Evolutionary conservation across 1,140 invertebrate genomes (phyloP).

Genomic region (Drosophila grimshawi): DNA sequence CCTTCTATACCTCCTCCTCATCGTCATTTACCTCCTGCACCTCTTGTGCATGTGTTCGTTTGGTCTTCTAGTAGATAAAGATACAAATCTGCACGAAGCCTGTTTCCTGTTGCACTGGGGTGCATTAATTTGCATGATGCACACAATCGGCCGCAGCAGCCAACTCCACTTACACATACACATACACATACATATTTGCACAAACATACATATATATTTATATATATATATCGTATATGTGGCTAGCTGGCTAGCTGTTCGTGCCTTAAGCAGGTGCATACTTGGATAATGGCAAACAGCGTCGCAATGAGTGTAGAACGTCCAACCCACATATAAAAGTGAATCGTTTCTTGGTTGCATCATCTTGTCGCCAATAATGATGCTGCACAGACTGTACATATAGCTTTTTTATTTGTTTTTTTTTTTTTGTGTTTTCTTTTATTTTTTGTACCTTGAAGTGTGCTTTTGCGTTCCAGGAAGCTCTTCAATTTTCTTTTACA

Average conservation of each 20-base stretch:
- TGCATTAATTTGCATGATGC: conserved; percentile 82
- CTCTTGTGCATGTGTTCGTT: conserved; percentile 46
- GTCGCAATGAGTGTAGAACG: conserved; percentile 57
- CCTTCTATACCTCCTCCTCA: conserved; percentile 37
- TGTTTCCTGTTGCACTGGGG: conserved; percentile 80
- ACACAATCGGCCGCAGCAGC: conserved; percentile 51
- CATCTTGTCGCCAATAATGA: conserved; percentile 44
- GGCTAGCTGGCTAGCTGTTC: conserved; percentile 14
- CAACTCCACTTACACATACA: conserved; percentile 42
- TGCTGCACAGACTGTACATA: conserved; percentile 28
- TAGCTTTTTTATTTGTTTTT: neutral
- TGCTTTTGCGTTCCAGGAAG: conserved; percentile 70
- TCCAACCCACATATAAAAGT: conserved; percentile 71
- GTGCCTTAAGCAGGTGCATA: conserved; percentile 45
- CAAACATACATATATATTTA: neutral
- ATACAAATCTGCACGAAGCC: conserved; percentile 82
- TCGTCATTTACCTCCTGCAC: neutral
- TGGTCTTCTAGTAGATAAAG: conserved; percentile 71
- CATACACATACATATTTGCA: neutral
- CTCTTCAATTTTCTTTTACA: conserved; percentile 71
- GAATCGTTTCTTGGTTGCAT: conserved; percentile 55
- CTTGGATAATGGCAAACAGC: conserved; percentile 56
- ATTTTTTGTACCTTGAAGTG: conserved; percentile 69
- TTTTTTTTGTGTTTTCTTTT: conserved; percentile 6
- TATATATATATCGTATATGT: conserved; percentile 5